A percentile compares a stretch with the other conserved stretches of the same genome.
Evolutionary conservation across 1,140 invertebrate genomes (phyloP).

Genomic region (Homarus americanus): DNA sequence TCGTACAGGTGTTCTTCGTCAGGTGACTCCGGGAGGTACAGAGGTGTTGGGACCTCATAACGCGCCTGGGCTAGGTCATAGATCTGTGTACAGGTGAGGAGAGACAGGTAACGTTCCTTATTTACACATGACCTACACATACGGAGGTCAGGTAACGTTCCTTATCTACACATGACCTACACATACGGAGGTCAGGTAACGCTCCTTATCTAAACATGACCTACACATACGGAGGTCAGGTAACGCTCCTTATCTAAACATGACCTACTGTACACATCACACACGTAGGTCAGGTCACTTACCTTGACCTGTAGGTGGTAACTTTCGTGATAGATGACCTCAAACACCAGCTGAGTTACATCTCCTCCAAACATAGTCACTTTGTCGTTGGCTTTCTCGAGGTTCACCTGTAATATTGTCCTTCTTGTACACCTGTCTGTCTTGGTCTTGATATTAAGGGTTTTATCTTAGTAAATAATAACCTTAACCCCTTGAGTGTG

Average conservation of each 20-base stretch:
- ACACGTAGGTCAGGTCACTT: background rate
- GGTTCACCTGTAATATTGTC: slow-evolving; percentile 23
- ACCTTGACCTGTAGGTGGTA: slow-evolving; percentile 63
- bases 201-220: slow-evolving; percentile 9
- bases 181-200: background rate
- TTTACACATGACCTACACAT: too few species aligned
- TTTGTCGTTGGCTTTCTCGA: slow-evolving; percentile 14
- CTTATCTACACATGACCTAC: background rate
- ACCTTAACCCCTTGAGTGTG: too few species aligned
- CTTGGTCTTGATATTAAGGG: too few species aligned
- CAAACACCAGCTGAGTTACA: slow-evolving; percentile 40
- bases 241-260: slow-evolving; percentile 8
- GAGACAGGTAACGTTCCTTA: background rate
- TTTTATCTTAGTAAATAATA: too few species aligned
- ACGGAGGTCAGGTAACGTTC: background rate
- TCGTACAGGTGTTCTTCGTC: background rate
- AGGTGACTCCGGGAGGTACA: slow-evolving; percentile 37
- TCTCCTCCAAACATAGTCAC: slow-evolving; percentile 63
- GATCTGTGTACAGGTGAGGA: slow-evolving; percentile 42
- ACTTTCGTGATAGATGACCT: slow-evolving; percentile 50
- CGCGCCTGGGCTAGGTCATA: slow-evolving; percentile 49
- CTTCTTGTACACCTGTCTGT: too few species aligned
- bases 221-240: background rate
- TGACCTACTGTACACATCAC: too few species aligned
- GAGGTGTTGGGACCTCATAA: slow-evolving; percentile 71